Evolutionary conservation across 2,797 vertebrate species (phyloP).

Genomic region (Anguilla marmorata): DNA sequence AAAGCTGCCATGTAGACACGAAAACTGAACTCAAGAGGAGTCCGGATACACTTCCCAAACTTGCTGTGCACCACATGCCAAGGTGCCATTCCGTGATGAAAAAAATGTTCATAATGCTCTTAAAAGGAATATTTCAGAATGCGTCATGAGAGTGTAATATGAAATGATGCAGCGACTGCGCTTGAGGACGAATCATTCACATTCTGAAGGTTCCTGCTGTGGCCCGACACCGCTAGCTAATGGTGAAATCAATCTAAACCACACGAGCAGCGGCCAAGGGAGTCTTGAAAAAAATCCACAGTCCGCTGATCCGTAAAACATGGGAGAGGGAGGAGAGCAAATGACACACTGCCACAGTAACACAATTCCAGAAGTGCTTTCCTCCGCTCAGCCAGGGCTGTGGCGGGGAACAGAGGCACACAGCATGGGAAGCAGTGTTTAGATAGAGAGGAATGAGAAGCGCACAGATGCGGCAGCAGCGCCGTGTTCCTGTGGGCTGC

Average conservation of each 20-base stretch:
- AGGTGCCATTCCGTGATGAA: slow-evolving; percentile 3
- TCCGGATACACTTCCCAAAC: slow-evolving; percentile 11
- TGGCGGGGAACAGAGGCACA: slow-evolving; percentile 22
- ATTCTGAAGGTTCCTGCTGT: background rate
- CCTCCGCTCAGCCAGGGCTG: slow-evolving; percentile 7
- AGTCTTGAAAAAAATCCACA: slow-evolving; percentile 23
- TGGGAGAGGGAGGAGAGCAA: background rate
- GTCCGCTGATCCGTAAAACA: slow-evolving; percentile 28
- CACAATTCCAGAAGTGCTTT: background rate
- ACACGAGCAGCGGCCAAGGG: slow-evolving; percentile 21
- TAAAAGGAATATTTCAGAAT: slow-evolving; percentile 9
- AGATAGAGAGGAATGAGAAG: slow-evolving; percentile 15
- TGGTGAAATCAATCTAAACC: slow-evolving; percentile 28
- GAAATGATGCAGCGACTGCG: background rate
- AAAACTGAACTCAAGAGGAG: background rate
- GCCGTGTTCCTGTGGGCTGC: slow-evolving; percentile 5
- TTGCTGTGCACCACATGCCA: background rate
- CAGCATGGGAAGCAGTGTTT: slow-evolving; percentile 10
- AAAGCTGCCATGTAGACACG: background rate
- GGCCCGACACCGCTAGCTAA: slow-evolving; percentile 19
- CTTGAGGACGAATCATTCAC: background rate
- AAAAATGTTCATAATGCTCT: background rate
- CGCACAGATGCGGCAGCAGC: slow-evolving; percentile 23
- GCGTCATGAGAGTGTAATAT: slow-evolving; percentile 2
- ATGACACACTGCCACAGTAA: slow-evolving; percentile 33